Conservation (phyloP, 2,113 vertebrate genomes). For the Ophiodon elongatus region DNA sequence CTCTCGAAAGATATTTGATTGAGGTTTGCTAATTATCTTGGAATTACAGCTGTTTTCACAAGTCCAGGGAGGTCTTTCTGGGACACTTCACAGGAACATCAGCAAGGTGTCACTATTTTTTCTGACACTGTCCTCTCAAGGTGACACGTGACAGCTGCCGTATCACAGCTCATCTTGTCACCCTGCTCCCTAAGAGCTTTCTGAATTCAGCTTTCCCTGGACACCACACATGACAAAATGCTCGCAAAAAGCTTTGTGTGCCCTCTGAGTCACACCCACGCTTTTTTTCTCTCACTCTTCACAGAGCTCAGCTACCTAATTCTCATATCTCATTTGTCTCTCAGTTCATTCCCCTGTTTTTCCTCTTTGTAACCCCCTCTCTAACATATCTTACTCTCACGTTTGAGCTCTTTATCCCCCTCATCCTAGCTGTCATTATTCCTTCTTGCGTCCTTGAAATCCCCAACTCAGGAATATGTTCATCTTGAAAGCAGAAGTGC, state of each 20-base stretch:
- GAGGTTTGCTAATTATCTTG: neutral
- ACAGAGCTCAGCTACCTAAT: neutral
- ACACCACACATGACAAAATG: conserved; percentile 43
- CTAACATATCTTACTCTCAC: conserved; percentile 12
- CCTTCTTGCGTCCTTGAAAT: conserved; percentile 55
- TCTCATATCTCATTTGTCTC: conserved; percentile 15
- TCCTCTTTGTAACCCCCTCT: neutral
- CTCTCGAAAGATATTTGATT: neutral
- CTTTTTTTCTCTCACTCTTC: conserved; percentile 6
- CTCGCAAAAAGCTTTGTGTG: conserved; percentile 45
- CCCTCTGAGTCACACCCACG: conserved; percentile 49
- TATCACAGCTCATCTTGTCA: conserved; percentile 54
- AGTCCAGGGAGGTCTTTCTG: conserved; percentile 37
- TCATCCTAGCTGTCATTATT: conserved; percentile 38
- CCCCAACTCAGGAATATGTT: conserved; percentile 37
- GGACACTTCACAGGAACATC: conserved; percentile 53
- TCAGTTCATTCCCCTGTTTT: neutral
- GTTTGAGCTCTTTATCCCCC: conserved; percentile 54
- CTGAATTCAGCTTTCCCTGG: conserved; percentile 18
- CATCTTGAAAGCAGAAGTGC: conserved; percentile 59
- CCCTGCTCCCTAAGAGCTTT: conserved; percentile 43
- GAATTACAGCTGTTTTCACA: conserved; percentile 8
- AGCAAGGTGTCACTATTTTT: conserved; percentile 31
- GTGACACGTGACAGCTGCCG: conserved; percentile 60
- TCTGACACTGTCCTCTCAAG: conserved; percentile 57